phyloP scores from a whole-genome alignment of 2,113 vertebrate genomes.

The Phocoena phocoena region DNA sequence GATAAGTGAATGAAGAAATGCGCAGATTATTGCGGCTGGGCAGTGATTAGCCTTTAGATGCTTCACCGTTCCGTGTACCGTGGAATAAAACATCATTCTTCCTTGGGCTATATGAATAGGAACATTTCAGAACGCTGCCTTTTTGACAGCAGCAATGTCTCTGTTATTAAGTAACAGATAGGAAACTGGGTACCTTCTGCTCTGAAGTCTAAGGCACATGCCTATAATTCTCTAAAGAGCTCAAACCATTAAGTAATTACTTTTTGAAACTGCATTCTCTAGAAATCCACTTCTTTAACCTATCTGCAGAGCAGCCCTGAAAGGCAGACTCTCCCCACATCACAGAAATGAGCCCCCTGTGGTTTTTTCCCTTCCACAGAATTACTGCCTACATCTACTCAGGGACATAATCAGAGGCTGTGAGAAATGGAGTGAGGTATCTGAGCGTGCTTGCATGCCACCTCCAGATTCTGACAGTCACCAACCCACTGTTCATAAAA shows the following conservation, averaged over 20 bases:
- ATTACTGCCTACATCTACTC: background rate
- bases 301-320: background rate
- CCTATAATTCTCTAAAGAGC: conserved; percentile 41
- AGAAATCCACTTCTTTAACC: conserved; percentile 41
- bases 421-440: background rate
- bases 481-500: background rate
- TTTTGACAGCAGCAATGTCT: background rate
- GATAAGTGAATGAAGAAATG: background rate
- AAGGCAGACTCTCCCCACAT: background rate
- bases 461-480: background rate
- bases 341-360: background rate
- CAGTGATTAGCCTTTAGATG: background rate
- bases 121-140: background rate
- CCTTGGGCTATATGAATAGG: background rate
- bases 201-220: conserved; percentile 7
- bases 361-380: background rate
- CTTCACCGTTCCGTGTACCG: background rate
- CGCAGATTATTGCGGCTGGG: background rate
- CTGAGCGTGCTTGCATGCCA: background rate
- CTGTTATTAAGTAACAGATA: conserved; percentile 19
- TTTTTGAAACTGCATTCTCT: conserved; percentile 8
- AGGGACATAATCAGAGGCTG: background rate
- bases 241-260: conserved; percentile 13
- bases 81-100: background rate
- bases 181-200: background rate